phyloP scores from a whole-genome alignment of 2,113 vertebrate species.

The Bujurquina vittata region DNA sequence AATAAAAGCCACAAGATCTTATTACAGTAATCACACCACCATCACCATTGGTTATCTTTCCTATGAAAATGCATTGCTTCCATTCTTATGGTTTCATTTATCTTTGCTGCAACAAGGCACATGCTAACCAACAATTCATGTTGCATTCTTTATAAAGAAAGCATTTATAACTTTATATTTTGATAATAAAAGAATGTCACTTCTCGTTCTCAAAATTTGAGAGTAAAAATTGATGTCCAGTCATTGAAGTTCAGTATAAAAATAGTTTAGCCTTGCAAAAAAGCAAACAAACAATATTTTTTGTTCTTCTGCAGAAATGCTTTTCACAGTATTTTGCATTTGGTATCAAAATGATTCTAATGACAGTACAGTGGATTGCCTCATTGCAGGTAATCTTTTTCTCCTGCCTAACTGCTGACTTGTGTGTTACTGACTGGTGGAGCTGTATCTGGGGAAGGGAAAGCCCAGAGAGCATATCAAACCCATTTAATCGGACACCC shows the following conservation, averaged over 20 bases:
- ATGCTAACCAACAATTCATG: background rate
- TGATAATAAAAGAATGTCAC: background rate
- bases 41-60: background rate
- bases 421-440: slow-evolving; percentile 21
- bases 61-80: slow-evolving; percentile 2
- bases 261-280: background rate
- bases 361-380: background rate
- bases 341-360: background rate
- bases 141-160: slow-evolving; percentile 13
- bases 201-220: background rate
- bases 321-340: background rate
- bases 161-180: slow-evolving; percentile 9
- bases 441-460: slow-evolving; percentile 32
- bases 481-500: slow-evolving; percentile 69
- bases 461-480: slow-evolving; percentile 65
- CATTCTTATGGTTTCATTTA: background rate
- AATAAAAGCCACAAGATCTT: slow-evolving; percentile 45
- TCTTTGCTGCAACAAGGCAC: slow-evolving; percentile 19
- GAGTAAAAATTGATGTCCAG: background rate
- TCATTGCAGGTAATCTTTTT: background rate
- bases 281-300: background rate
- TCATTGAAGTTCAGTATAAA: background rate
- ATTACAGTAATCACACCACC: slow-evolving; percentile 51
- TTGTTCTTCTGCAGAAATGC: background rate
- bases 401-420: background rate